A percentile compares a stretch with the other conserved stretches of the same genome.
Conservation (phyloP, 2,113 vertebrate species). For the Sitta europaea region DNA sequence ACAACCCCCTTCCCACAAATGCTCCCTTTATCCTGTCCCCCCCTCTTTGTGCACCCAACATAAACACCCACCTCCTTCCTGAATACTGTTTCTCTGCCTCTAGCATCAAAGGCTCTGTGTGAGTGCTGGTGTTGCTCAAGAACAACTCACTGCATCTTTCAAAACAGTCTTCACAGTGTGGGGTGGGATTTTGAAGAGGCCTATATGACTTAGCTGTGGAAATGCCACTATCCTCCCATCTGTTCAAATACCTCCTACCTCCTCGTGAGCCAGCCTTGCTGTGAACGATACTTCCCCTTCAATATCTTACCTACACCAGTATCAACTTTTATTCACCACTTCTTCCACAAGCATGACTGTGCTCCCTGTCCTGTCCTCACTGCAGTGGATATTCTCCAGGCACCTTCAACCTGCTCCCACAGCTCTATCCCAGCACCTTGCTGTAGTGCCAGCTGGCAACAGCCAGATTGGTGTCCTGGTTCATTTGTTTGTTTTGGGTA, state of each 20-base stretch:
- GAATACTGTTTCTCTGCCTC: background rate
- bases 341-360: background rate
- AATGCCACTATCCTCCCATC: slow-evolving; percentile 50
- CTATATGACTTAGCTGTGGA: slow-evolving; percentile 58
- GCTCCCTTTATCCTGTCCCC: background rate
- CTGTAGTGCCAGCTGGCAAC: background rate
- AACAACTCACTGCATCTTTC: background rate
- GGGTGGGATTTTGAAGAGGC: slow-evolving; percentile 29
- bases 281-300: background rate
- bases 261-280: slow-evolving; percentile 20
- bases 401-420: background rate
- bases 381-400: background rate
- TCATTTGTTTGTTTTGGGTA: background rate
- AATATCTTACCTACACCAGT: background rate
- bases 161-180: background rate
- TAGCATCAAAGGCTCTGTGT: background rate
- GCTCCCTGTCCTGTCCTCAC: background rate
- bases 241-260: slow-evolving; percentile 42
- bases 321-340: background rate
- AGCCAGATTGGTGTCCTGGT: background rate
- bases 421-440: background rate
- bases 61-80: background rate
- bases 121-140: background rate
- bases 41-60: background rate
- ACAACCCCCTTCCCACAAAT: background rate